A percentile compares a stretch with the other conserved stretches of the same genome.
Conservation (phyloP, 2,888 invertebrate genomes). For the Drosophila lacicola region DNA sequence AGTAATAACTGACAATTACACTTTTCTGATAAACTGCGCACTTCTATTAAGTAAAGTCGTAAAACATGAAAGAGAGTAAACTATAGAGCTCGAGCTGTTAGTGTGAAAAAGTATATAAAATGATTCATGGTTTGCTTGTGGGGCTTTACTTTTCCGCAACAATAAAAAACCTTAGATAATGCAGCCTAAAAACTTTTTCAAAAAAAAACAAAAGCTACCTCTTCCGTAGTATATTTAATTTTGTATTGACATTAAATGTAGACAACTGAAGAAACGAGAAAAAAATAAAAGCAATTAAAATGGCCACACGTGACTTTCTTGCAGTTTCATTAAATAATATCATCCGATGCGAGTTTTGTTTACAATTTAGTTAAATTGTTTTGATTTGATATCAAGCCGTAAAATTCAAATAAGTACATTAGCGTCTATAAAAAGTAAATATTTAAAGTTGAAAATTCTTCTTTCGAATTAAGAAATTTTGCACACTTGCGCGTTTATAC, state of each 20-base stretch:
- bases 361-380: slow-evolving; percentile 1
- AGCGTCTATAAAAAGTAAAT: slow-evolving; percentile 1
- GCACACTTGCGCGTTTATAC: slow-evolving; percentile 13
- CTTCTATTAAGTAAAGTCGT: not conserved
- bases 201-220: not conserved
- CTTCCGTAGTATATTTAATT: not conserved
- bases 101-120: not conserved
- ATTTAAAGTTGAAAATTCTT: slow-evolving; percentile 1
- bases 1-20: not conserved
- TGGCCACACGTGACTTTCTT: slow-evolving; percentile 31
- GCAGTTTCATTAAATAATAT: slow-evolving; percentile 22
- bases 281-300: not conserved
- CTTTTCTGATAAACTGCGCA: not conserved
- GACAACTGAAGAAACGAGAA: not conserved
- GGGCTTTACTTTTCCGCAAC: not conserved
- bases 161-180: too few relatives aligned
- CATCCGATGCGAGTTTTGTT: slow-evolving; percentile 12
- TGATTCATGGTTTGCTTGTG: slow-evolving; percentile 5
- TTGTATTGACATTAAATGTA: not conserved
- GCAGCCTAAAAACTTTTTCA: not conserved
- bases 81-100: not conserved
- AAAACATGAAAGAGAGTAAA: not conserved
- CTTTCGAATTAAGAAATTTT: not conserved
- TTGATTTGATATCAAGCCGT: not conserved
- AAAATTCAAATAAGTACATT: not conserved